Evolutionary conservation across 2,113 vertebrate species (phyloP).

Genomic region (Plectropomus leopardus): DNA sequence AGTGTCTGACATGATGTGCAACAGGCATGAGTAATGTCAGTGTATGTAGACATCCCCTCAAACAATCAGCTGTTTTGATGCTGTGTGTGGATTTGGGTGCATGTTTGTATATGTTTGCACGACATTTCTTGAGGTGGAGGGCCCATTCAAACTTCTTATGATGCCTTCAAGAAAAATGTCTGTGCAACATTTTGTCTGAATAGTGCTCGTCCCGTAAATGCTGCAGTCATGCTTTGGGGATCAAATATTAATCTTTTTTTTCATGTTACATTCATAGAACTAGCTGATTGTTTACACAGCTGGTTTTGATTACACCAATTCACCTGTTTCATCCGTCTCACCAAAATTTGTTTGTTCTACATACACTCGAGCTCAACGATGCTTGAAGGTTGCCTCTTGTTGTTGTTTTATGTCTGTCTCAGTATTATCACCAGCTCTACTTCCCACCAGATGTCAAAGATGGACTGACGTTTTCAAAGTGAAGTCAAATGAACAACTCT

Average conservation of each 20-base stretch:
- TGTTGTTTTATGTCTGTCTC: neutral
- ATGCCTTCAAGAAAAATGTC: slow-evolving; percentile 6
- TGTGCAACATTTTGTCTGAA: neutral
- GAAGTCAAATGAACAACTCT: slow-evolving; percentile 20
- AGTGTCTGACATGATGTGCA: neutral
- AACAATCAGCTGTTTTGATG: too few species aligned
- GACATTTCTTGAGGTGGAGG: neutral
- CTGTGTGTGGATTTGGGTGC: too few species aligned
- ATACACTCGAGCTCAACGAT: slow-evolving; percentile 8
- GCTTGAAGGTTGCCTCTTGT: slow-evolving; percentile 24
- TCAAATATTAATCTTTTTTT: slow-evolving; percentile 34
- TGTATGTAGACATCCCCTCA: neutral
- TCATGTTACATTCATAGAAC: slow-evolving; percentile 11
- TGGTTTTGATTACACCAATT: slow-evolving; percentile 29
- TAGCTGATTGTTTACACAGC: slow-evolving; percentile 28
- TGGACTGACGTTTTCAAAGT: slow-evolving; percentile 12
- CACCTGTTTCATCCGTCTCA: neutral
- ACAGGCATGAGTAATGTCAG: neutral
- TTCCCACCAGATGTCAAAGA: slow-evolving; percentile 38
- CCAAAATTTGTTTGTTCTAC: slow-evolving; percentile 20
- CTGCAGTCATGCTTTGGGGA: slow-evolving; percentile 16
- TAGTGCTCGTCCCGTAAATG: slow-evolving; percentile 13
- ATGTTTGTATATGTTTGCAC: too few species aligned
- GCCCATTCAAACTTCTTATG: neutral
- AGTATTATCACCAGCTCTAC: neutral